Base-by-base conservation (phyloP, 2,797 vertebrate species). In the Dromococcyx pavoninus region DNA sequence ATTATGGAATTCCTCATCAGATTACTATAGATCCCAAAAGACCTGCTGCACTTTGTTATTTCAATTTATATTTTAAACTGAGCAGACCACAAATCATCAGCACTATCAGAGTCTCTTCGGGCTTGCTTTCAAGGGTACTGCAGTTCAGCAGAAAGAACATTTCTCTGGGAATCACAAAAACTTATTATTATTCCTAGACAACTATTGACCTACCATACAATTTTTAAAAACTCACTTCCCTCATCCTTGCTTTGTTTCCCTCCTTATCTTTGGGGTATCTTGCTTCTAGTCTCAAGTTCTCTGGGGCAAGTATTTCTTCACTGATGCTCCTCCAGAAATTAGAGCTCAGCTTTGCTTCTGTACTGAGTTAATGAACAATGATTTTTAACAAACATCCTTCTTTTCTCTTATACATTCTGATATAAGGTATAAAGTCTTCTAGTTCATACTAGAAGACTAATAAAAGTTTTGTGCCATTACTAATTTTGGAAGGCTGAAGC, bases 1-100 rank as follows among this genome's bases (percentile, higher is more conserved):
- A 71, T 84, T 79, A 64, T 27, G 33, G 86, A 90, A 95, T 93
- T 89, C 71, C 48, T 94, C 89, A 91, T 83, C 86, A 72, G 58
- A 85, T 87, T 89, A 79, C 51, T 72, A 43, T 8, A 91, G 86
- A 94, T 84, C 78, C 94, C 86, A 53, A 50, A 84, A 91, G 88
- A 88, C 33, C 71, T 72, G 76, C 56, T 92, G 78, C 69, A 70
- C 54, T 88, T 81, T 50, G 39, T 71, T 82, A 48, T 56, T 88
- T 57, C 75, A 61, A 25, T 78, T 85, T 70, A 44, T 41, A 48
- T 60, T 73, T 92, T 73, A 32, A 57, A 27, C 39, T 62, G 48
- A 69, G 66, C 37, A 78, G 73, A 70, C 60, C 85, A 80, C 85
- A 81, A 88, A 58, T 51, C 82, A 75, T 83, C 62, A 89, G 61